These are phyloP conservation scores for Panthera uncia DNA, from an alignment of 2,113 vertebrate species.

Conservation along the genomic window DNA sequence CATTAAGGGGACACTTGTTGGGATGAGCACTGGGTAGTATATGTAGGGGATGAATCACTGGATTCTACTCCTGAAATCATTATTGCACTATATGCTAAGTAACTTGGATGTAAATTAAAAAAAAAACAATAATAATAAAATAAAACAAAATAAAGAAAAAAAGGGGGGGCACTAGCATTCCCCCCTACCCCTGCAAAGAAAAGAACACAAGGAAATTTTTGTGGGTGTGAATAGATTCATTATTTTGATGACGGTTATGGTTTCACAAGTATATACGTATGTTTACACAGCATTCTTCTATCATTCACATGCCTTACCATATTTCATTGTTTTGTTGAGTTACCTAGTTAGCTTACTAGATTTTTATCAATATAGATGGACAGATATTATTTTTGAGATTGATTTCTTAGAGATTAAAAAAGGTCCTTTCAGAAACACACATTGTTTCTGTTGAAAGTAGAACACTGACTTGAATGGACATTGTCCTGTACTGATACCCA, in stretches of 20 bases:
- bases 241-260: not conserved
- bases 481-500: not conserved
- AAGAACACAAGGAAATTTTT: not conserved
- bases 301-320: not conserved
- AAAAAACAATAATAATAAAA: too few relatives aligned
- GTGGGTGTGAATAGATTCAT: not conserved
- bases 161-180: too few relatives aligned
- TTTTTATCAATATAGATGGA: not conserved
- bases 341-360: not conserved
- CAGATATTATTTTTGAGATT: not conserved
- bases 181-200: too few relatives aligned
- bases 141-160: too few relatives aligned
- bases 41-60: too few relatives aligned
- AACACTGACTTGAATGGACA: not conserved
- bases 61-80: too few relatives aligned
- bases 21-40: too few relatives aligned
- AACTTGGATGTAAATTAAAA: too few relatives aligned
- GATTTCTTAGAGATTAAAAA: not conserved
- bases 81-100: too few relatives aligned
- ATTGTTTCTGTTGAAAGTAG: not conserved
- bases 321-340: not conserved
- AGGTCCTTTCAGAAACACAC: not conserved
- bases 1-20: too few relatives aligned
- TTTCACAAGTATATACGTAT: not conserved
- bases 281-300: not conserved